phyloP scores from a whole-genome alignment of 1,140 invertebrate genomes.

The Philotrypesis tridentata region DNA sequence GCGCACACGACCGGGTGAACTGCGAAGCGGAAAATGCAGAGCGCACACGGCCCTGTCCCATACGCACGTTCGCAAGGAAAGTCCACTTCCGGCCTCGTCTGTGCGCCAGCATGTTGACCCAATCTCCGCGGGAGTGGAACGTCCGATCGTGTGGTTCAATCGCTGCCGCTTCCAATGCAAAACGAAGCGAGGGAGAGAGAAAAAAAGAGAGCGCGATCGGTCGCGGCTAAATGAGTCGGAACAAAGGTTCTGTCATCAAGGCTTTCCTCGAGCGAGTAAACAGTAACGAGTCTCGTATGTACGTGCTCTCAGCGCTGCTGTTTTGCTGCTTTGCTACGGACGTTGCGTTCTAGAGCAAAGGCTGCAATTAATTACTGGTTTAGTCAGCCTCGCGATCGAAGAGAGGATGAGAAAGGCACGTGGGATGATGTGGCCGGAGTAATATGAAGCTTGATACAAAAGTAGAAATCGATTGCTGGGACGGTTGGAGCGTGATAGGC shows the following conservation, averaged over 20 bases:
- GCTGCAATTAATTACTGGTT: not conserved
- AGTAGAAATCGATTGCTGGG: too few relatives aligned
- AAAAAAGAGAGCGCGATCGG: not conserved
- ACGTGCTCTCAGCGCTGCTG: not conserved
- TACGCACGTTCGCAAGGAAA: not conserved
- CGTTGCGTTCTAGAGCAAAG: not conserved
- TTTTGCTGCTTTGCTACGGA: not conserved
- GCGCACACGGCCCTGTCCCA: not conserved
- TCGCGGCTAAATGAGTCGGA: not conserved
- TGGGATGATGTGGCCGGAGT: too few relatives aligned
- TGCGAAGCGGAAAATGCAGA: not conserved
- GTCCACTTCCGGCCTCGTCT: not conserved
- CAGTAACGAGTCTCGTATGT: not conserved
- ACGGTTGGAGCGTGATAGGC: too few relatives aligned
- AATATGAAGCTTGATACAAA: too few relatives aligned
- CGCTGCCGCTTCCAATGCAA: not conserved
- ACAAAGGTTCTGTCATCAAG: slow-evolving; percentile 21
- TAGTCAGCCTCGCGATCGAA: not conserved
- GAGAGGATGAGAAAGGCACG: not conserved
- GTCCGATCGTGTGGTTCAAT: not conserved
- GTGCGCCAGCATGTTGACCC: not conserved
- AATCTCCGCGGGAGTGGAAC: not conserved
- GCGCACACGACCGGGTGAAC: not conserved
- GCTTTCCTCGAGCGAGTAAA: slow-evolving; percentile 11
- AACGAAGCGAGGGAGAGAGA: not conserved